Evolutionary conservation across 2,113 vertebrate genomes (phyloP).

Genomic region (Ammodytes marinus): DNA sequence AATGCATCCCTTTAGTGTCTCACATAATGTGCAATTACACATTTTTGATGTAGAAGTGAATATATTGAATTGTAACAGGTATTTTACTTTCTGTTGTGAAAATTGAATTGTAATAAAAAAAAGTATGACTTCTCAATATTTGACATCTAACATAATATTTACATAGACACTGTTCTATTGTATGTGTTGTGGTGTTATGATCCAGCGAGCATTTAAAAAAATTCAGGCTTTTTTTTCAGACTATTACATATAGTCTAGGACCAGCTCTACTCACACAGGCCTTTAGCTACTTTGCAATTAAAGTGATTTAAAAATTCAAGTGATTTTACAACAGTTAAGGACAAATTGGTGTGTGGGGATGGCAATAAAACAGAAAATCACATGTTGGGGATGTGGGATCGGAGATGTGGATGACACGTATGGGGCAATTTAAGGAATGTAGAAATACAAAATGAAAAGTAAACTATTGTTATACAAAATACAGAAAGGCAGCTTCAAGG

Average conservation of each 20-base stretch:
- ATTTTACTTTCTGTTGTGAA: neutral
- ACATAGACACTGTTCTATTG: neutral
- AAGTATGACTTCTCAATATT: neutral
- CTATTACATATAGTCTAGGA: neutral
- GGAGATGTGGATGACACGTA: neutral
- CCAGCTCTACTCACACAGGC: neutral
- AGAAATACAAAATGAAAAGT: neutral
- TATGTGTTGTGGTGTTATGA: neutral
- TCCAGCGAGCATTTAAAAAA: too few species aligned
- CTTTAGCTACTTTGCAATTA: neutral
- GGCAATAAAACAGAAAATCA: neutral
- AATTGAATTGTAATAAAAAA: neutral
- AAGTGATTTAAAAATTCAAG: neutral
- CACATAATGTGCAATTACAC: neutral
- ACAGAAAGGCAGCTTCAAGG: neutral
- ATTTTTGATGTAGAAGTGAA: too few species aligned
- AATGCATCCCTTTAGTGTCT: neutral
- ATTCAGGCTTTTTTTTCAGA: neutral
- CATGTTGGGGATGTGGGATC: neutral
- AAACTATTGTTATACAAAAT: neutral
- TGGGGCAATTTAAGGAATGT: neutral
- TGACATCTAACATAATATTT: neutral
- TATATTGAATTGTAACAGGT: neutral
- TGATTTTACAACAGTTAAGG: neutral
- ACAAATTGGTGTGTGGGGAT: neutral